Evolutionary conservation across 2,797 vertebrate genomes (phyloP), one percentile per base, ranked within the genome.

Genomic region (Yasuhikotakia modesta): DNA sequence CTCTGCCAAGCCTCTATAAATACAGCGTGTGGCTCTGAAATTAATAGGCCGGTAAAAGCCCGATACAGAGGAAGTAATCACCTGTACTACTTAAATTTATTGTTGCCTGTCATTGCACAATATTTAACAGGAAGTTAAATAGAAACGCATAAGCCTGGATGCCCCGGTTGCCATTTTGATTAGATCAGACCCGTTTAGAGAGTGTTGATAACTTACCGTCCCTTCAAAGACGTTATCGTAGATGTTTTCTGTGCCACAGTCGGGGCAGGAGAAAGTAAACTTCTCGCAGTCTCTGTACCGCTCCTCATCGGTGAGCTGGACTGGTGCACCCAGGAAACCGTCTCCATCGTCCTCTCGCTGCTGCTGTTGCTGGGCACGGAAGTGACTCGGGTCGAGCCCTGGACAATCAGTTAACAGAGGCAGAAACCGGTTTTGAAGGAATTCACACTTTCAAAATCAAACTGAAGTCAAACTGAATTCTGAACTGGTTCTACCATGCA

Each of bases 311-410:
- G 94, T 96, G 83, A 98, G 94, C 87, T 98, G 97, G 80, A 93
- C 93, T 17, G 92, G 93, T 80, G 92, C 95, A 78, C 96, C 97
- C 88, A 98, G 90, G 74, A 79, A 78, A 73, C 86, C 91, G 19
- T 96, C 96, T 0, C 89, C 92, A 88, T 97, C 97, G 77, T 98
- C 96, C 89, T 98, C 96, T 87, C 96, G 93, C 89, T 95, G 95
- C 86, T 94, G 92, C 91, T 94, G 93, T 85, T 95, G 95, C 82
- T 95, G 94, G 84, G 92, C 92, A 81, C 94, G 92, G 91, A 99
- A 99, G 57, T 98, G 97, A 81, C 93, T 89, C 0, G 98, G 94
- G 88, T 99, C 96, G 83, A 99, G 91, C 78, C 97, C 98, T 99
- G 90, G 70, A 81, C 84, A 35, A 52, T 22, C 0, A 64, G 30